Conservation (phyloP, 2,113 vertebrate genomes). For the Marmota flaviventris region DNA sequence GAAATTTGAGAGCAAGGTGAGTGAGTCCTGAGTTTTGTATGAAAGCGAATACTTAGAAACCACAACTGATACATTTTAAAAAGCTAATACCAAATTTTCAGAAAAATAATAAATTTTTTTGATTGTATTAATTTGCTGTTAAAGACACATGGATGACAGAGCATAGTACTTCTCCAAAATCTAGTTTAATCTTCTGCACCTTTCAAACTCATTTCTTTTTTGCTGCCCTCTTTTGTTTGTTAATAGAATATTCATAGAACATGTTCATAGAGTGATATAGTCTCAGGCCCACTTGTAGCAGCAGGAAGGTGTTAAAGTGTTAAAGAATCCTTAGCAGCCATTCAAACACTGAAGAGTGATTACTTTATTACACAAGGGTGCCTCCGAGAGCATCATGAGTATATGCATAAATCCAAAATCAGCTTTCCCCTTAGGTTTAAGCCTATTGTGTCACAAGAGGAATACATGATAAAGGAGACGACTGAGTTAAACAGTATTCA, state of each 20-base stretch:
- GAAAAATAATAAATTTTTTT: neutral
- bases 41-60: neutral
- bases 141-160: neutral
- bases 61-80: neutral
- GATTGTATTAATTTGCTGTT: neutral
- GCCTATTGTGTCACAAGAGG: fast-evolving
- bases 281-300: neutral
- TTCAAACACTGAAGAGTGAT: neutral
- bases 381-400: neutral
- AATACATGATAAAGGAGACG: neutral
- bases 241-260: neutral
- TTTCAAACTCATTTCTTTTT: neutral
- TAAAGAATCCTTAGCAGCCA: neutral
- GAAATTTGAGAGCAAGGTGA: neutral
- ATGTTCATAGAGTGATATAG: neutral
- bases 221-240: neutral
- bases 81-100: neutral
- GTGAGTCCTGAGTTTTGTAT: neutral
- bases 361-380: neutral
- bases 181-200: neutral
- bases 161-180: neutral
- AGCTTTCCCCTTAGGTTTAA: neutral
- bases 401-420: neutral
- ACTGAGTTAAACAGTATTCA: neutral
- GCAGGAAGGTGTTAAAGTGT: neutral